phyloP scores from a whole-genome alignment of 1,140 invertebrate species.

The Meloidogyne exigua region DNA sequence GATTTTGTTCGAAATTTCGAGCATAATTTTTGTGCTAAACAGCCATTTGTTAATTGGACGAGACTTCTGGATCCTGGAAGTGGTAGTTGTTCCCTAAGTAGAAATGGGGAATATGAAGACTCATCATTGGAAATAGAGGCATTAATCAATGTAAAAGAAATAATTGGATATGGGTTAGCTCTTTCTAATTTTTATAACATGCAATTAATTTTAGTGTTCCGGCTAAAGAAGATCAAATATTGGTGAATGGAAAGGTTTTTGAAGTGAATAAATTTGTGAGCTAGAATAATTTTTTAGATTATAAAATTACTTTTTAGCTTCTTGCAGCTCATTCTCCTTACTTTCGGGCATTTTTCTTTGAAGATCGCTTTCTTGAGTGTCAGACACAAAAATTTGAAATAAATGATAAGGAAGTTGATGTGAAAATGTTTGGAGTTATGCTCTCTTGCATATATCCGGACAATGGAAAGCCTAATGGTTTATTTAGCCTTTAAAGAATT shows the following conservation, averaged over 20 bases:
- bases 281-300: neutral
- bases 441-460: slow-evolving; percentile 21
- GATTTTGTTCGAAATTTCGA: slow-evolving; percentile 22
- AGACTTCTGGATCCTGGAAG: slow-evolving; percentile 8
- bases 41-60: slow-evolving; percentile 26
- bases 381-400: slow-evolving; percentile 22
- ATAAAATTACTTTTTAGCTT: slow-evolving; percentile 1
- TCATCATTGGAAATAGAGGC: slow-evolving; percentile 24
- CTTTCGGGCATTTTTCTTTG: slow-evolving; percentile 26
- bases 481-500: neutral
- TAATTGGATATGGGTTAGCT: slow-evolving; percentile 23
- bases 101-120: neutral
- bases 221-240: slow-evolving; percentile 26
- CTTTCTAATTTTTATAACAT: neutral
- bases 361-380: slow-evolving; percentile 24
- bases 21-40: slow-evolving; percentile 21
- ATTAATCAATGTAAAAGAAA: slow-evolving; percentile 19
- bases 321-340: slow-evolving; percentile 27
- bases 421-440: slow-evolving; percentile 22
- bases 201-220: slow-evolving; percentile 16
- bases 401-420: slow-evolving; percentile 21
- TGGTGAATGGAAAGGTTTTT: slow-evolving; percentile 23
- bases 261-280: slow-evolving; percentile 29
- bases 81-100: neutral
- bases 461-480: slow-evolving; percentile 19